These are phyloP conservation scores for Argyra leucocephala DNA, from an alignment of 2,888 invertebrate genomes.

Conservation along the genomic window DNA sequence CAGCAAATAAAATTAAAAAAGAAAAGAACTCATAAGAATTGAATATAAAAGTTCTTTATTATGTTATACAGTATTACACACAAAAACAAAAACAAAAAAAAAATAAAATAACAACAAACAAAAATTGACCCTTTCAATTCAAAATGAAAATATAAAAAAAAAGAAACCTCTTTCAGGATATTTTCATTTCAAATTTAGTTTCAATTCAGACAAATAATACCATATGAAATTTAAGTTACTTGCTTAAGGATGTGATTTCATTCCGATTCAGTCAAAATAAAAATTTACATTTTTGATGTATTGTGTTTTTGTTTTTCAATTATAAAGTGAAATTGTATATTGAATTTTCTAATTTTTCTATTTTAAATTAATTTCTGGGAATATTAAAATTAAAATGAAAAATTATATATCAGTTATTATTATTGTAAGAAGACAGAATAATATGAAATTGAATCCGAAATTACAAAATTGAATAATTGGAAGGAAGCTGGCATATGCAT, in stretches of 20 bases:
- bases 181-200: slow-evolving; percentile 16
- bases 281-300: no score
- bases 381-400: no score
- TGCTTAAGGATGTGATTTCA: not conserved
- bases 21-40: not conserved
- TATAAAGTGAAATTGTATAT: no score
- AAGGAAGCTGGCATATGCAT: no score
- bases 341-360: no score
- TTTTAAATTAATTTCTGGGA: no score
- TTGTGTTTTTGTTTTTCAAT: no score
- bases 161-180: slow-evolving; percentile 10
- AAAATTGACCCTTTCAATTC: not conserved
- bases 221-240: slow-evolving; percentile 12
- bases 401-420: no score
- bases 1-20: not conserved
- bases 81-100: not conserved
- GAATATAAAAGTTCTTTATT: not conserved
- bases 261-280: no score
- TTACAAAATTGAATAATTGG: no score
- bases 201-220: slow-evolving; percentile 9
- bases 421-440: no score
- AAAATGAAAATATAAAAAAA: not conserved
- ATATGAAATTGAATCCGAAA: no score
- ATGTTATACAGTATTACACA: not conserved
- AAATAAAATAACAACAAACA: not conserved